Conservation (phyloP, 1,140 invertebrate species). For the Saccostrea glomerata region DNA sequence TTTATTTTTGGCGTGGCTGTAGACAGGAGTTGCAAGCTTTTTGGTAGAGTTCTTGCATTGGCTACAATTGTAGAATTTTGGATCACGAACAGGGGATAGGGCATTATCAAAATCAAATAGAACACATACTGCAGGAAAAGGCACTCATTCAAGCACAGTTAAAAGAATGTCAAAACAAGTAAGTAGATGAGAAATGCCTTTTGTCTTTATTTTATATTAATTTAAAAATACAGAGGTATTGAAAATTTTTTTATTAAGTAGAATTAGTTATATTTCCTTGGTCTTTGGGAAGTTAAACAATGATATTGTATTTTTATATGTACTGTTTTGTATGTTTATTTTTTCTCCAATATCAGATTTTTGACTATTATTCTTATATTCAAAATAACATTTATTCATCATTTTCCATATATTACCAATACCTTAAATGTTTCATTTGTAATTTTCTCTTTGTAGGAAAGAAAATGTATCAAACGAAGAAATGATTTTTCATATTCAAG, state of each 20-base stretch:
- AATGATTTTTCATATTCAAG: constrained; percentile 1
- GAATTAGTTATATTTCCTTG: too few relatives aligned
- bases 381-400: too few relatives aligned
- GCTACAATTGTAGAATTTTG: constrained; percentile 27
- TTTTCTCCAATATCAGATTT: too few relatives aligned
- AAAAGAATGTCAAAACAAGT: constrained; percentile 23
- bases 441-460: neutral
- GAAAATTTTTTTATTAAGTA: too few relatives aligned
- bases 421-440: too few relatives aligned
- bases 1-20: neutral
- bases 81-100: constrained; percentile 26
- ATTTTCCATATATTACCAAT: too few relatives aligned
- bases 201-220: too few relatives aligned
- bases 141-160: neutral
- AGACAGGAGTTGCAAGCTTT: neutral
- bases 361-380: too few relatives aligned
- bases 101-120: constrained; percentile 30
- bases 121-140: constrained; percentile 16
- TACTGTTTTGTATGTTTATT: too few relatives aligned
- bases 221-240: too few relatives aligned
- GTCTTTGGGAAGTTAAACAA: too few relatives aligned
- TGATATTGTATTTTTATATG: too few relatives aligned
- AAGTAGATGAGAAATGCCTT: neutral
- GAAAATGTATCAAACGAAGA: neutral
- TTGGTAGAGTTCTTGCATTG: neutral